A percentile compares a stretch with the other conserved stretches of the same genome.
These are phyloP conservation scores for Drosophila neutralis DNA, from an alignment of 2,888 invertebrate genomes.

Conservation along the genomic window DNA sequence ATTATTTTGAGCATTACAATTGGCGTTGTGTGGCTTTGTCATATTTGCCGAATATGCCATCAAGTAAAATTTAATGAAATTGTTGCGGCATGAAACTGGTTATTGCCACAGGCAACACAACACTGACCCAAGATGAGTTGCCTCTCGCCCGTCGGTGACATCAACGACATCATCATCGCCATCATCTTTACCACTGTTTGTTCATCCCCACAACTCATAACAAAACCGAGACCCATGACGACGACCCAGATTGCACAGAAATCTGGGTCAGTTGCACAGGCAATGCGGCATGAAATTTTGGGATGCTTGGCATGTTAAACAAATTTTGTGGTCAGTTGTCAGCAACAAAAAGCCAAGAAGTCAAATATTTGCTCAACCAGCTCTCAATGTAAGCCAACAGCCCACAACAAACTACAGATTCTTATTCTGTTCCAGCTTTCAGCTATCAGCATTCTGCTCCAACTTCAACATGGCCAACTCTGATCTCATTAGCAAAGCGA, in stretches of 20 bases:
- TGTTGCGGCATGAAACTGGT: constrained; percentile 64
- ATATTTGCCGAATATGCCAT: constrained; percentile 57
- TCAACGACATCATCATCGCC: constrained; percentile 37
- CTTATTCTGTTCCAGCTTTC: constrained; percentile 5
- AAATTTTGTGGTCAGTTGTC: constrained; percentile 76
- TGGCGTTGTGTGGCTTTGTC: constrained; percentile 58
- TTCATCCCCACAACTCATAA: background rate
- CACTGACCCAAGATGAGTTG: constrained; percentile 46
- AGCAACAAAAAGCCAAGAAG: constrained; percentile 63
- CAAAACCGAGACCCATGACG: background rate
- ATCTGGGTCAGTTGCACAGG: constrained; percentile 63
- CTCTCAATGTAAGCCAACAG: constrained; percentile 37
- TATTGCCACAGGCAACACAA: constrained; percentile 59
- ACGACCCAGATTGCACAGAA: constrained; percentile 18
- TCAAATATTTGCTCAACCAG: constrained; percentile 72
- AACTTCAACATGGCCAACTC: constrained; percentile 7
- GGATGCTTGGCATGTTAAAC: constrained; percentile 65
- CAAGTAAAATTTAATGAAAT: constrained; percentile 71
- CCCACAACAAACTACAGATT: background rate
- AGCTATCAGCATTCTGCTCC: constrained; percentile 1
- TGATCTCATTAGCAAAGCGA: constrained; percentile 75
- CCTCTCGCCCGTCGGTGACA: constrained; percentile 23
- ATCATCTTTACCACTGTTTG: constrained; percentile 20
- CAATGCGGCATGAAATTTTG: constrained; percentile 77
- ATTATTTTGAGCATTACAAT: constrained; percentile 42